phyloP scores from a whole-genome alignment of 1,140 invertebrate genomes.

The Eupristina koningsbergeri region DNA sequence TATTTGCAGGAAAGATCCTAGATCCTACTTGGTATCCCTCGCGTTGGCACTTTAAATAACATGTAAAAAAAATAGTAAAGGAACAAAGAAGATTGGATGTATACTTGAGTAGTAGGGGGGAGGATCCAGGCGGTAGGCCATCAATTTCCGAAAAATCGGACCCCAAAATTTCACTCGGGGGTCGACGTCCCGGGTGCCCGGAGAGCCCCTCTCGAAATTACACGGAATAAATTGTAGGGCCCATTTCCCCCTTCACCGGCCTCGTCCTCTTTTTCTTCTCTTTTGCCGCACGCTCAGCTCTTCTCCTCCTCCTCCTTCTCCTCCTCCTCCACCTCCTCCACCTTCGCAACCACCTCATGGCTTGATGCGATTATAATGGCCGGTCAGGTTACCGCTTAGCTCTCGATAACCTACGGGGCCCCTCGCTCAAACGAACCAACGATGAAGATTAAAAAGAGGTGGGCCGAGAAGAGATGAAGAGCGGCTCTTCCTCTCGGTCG shows the following conservation, averaged over 20 bases:
- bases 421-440: conserved; percentile 13
- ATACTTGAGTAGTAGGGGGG: conserved; percentile 6
- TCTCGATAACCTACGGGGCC: conserved; percentile 60
- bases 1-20: conserved; percentile 13
- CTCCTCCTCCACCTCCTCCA: not conserved
- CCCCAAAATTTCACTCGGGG: conserved; percentile 58
- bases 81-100: conserved; percentile 42
- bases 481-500: not conserved
- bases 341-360: conserved; percentile 29
- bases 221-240: conserved; percentile 67
- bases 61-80: conserved; percentile 49
- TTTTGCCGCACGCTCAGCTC: conserved; percentile 6
- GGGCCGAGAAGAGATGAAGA: conserved; percentile 30
- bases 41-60: conserved; percentile 43
- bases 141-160: conserved; percentile 60
- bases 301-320: not conserved
- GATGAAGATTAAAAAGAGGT: conserved; percentile 52
- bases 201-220: conserved; percentile 59
- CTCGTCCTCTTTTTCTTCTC: conserved; percentile 21
- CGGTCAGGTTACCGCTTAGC: conserved; percentile 64
- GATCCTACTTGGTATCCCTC: not conserved
- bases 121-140: conserved; percentile 52
- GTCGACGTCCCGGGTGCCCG: conserved; percentile 56
- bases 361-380: conserved; percentile 72
- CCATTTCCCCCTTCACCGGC: conserved; percentile 50